Base-by-base conservation (phyloP, 1,140 invertebrate species). In the Ostrea denselamellosa region DNA sequence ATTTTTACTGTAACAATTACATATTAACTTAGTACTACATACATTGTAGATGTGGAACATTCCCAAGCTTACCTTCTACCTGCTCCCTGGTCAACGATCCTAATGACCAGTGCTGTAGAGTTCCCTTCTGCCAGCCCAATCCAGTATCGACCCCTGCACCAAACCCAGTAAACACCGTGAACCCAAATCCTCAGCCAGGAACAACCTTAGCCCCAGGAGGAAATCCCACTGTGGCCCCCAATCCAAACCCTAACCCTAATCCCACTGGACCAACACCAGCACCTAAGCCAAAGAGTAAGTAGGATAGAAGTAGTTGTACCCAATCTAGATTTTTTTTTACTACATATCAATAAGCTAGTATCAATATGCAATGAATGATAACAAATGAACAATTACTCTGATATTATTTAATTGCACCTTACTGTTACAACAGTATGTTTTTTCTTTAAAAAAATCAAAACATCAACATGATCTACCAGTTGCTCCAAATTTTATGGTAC, bases 71-170 rank as follows among this genome's bases (percentile, higher is more conserved):
- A 8, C 92, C 92, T 25, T 68, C 71, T 65, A 87, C 87, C 88
- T 93, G 92, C 51, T 89, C 89, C 8, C 89, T 93, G 34, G 85
- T 89, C n/a, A 62, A 85, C 22, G 91, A 92, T 81, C 91, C 91
- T 2, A 89, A 87, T 28, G 90, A 92, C 85, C 52, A 65, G 0
- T 93, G 92, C 87, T 93, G 92, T 85, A 90, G 88, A 83, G 85
- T 88, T 54, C 85, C 85, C 5, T 68, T 58, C 12, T 89, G 89
- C 71, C 25, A 44, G 14, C 90, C 91, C 19, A 90, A 85, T 19
- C 90, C 90, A 88, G 68, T 17, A 85, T 90, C 84, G 3, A 84
- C 77, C 53, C 84, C 86, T 8, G 85, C 86, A 71, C 89, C 86
- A 87, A 82, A 77, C 85, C 62, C 65, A 14, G 54, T n/a, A 10